phyloP scores from a whole-genome alignment of 2,113 vertebrate genomes.

The Pteropus alecto region DNA sequence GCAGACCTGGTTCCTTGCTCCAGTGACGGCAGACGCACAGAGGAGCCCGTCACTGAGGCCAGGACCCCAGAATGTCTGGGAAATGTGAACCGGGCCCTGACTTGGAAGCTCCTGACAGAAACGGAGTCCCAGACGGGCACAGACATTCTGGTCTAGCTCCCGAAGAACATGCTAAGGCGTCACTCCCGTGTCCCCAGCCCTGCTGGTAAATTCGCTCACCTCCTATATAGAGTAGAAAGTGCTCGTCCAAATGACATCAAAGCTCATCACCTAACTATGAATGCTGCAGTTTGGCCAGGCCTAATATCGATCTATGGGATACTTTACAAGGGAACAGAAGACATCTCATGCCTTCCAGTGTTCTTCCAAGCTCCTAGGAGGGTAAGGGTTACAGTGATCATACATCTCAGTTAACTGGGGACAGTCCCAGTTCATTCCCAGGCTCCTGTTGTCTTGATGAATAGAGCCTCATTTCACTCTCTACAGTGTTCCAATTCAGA shows the following conservation, averaged over 20 bases:
- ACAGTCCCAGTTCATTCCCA: neutral
- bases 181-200: neutral
- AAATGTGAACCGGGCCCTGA: neutral
- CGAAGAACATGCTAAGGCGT: neutral
- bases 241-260: neutral
- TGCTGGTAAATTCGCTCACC: neutral
- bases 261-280: neutral
- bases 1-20: neutral
- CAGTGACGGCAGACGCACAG: neutral
- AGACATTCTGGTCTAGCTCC: neutral
- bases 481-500: neutral
- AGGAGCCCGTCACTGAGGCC: neutral
- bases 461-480: neutral
- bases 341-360: neutral
- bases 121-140: neutral
- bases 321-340: neutral
- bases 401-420: neutral
- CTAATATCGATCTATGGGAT: neutral
- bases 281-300: neutral
- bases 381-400: neutral
- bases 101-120: neutral
- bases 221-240: neutral
- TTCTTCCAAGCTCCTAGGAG: neutral
- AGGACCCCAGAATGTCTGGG: neutral
- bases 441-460: neutral